Evolutionary conservation across 2,113 vertebrate species (phyloP).

Genomic region (Guaruba guarouba): DNA sequence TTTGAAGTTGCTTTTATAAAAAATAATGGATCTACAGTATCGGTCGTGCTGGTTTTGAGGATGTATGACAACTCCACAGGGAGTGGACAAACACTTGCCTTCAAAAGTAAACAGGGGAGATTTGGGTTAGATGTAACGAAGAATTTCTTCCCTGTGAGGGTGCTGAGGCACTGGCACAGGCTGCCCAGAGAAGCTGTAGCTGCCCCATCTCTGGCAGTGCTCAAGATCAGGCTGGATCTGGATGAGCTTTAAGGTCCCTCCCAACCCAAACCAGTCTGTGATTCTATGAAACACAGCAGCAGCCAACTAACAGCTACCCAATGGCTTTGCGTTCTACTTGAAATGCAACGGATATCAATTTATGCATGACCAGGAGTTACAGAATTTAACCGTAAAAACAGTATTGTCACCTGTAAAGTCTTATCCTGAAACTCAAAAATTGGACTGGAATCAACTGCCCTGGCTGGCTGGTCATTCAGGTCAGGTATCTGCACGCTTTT

Average conservation of each 20-base stretch:
- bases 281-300: neutral
- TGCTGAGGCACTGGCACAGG: neutral
- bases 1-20: neutral
- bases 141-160: neutral
- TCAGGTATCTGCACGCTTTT: neutral
- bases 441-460: neutral
- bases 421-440: neutral
- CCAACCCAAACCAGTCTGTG: neutral
- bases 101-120: neutral
- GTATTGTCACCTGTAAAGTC: neutral
- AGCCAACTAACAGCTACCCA: neutral
- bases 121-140: neutral
- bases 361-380: neutral
- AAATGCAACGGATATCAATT: rapidly evolving
- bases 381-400: neutral
- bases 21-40: neutral
- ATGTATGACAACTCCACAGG: neutral
- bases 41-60: neutral
- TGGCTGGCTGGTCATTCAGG: neutral
- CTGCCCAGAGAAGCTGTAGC: neutral
- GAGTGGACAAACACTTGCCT: neutral
- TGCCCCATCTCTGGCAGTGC: neutral
- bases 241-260: neutral
- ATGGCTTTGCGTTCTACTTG: neutral
- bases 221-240: neutral